Percentiles rank a stretch among this genome's conserved stretches.
phyloP scores from a whole-genome alignment of 2,797 vertebrate genomes.

The Chiroxiphia lanceolata region DNA sequence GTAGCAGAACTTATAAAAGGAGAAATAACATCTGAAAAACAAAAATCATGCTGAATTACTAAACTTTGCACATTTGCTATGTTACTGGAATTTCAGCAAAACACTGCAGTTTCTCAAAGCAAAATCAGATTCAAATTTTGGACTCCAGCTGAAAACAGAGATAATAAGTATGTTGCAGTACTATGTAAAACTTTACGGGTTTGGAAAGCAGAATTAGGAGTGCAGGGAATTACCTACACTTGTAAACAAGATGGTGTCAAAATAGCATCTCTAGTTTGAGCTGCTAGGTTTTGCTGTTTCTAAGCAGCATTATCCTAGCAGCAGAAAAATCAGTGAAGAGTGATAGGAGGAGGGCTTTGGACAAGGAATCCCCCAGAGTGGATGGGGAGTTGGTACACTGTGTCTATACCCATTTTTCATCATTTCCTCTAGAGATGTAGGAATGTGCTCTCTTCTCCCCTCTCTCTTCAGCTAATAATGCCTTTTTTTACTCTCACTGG shows the following conservation, averaged over 20 bases:
- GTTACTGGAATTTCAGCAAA: neutral
- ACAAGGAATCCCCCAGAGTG: neutral
- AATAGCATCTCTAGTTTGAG: neutral
- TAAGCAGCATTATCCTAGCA: neutral
- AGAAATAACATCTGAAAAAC: neutral
- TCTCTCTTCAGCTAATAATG: neutral
- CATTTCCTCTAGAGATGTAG: neutral
- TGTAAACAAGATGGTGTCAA: neutral
- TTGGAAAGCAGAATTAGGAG: neutral
- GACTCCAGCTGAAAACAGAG: neutral
- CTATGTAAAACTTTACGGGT: neutral
- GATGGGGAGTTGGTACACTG: neutral
- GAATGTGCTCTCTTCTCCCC: neutral
- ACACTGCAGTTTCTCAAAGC: neutral
- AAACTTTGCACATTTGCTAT: neutral
- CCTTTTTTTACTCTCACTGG: neutral
- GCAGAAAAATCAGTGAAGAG: neutral
- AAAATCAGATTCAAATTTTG: neutral
- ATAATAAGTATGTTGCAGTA: neutral
- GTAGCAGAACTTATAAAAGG: neutral
- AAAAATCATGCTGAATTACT: neutral
- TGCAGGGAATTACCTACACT: neutral
- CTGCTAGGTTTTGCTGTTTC: neutral
- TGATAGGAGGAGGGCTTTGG: neutral
- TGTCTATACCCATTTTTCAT: neutral